Conservation (phyloP, 2,888 invertebrate genomes). For the Nomada flava region DNA sequence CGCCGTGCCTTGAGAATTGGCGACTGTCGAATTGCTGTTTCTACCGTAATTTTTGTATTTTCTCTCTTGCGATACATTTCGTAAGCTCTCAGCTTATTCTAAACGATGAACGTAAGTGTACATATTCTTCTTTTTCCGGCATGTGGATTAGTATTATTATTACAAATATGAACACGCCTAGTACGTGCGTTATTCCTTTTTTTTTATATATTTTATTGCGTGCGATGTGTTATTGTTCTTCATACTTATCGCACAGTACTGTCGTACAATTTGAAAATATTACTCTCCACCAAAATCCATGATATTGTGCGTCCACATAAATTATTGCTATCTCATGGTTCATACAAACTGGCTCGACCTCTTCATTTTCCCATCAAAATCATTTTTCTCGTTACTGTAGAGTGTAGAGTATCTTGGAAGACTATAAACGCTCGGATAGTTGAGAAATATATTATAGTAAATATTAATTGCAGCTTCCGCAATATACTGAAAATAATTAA, state of each 20-base stretch:
- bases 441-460: not conserved
- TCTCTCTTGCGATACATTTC: not conserved
- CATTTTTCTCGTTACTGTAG: not conserved
- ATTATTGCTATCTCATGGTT: not conserved
- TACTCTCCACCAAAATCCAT: not conserved
- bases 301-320: not conserved
- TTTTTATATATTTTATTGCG: not conserved
- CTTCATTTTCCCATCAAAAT: not conserved
- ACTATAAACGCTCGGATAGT: not conserved
- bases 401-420: not conserved
- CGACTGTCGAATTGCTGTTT: not conserved
- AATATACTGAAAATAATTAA: conserved; percentile 10
- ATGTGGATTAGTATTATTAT: not conserved
- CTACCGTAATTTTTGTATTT: not conserved
- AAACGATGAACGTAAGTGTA: conserved; percentile 43
- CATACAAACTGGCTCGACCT: not conserved
- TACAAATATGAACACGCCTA: not conserved
- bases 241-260: not conserved
- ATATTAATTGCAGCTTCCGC: not conserved
- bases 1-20: not conserved
- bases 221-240: not conserved
- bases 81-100: not conserved
- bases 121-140: not conserved
- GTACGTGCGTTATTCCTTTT: not conserved
- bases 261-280: too few relatives aligned